Percentiles rank a stretch among this genome's conserved stretches.
phyloP scores from a whole-genome alignment of 2,797 vertebrate species.

The Peromyscus eremicus region DNA sequence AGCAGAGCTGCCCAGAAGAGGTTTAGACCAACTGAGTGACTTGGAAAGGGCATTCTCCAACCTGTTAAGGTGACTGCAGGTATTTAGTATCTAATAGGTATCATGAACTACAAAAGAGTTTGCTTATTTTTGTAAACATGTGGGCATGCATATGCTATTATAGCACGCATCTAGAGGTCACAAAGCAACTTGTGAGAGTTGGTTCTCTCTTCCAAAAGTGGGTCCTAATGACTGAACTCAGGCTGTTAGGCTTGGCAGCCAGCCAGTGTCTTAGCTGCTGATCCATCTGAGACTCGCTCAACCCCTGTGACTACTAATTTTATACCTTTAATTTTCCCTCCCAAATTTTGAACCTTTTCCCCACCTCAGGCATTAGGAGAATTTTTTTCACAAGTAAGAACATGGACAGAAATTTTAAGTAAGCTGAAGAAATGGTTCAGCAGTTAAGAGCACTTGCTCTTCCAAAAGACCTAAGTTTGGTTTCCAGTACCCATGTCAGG shows the following conservation, averaged over 20 bases:
- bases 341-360: not conserved
- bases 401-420: not conserved
- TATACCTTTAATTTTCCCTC: not conserved
- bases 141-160: not conserved
- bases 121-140: not conserved
- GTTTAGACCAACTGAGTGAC: not conserved
- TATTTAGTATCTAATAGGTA: not conserved
- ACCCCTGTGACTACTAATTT: not conserved
- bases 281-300: not conserved
- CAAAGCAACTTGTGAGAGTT: not conserved
- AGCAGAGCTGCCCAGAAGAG: not conserved
- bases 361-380: not conserved
- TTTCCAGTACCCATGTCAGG: not conserved
- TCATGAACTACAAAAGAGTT: not conserved
- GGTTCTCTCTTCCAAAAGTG: not conserved
- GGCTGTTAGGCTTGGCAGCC: not conserved
- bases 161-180: not conserved
- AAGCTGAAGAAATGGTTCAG: not conserved
- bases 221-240: not conserved
- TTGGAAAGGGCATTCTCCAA: not conserved
- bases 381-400: slow-evolving; percentile 1
- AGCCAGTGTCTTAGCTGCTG: not conserved
- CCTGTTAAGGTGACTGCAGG: not conserved
- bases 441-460: not conserved
- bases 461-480: not conserved